Evolutionary conservation across 2,888 invertebrate species (phyloP).

Genomic region (Tanypteryx hageni): DNA sequence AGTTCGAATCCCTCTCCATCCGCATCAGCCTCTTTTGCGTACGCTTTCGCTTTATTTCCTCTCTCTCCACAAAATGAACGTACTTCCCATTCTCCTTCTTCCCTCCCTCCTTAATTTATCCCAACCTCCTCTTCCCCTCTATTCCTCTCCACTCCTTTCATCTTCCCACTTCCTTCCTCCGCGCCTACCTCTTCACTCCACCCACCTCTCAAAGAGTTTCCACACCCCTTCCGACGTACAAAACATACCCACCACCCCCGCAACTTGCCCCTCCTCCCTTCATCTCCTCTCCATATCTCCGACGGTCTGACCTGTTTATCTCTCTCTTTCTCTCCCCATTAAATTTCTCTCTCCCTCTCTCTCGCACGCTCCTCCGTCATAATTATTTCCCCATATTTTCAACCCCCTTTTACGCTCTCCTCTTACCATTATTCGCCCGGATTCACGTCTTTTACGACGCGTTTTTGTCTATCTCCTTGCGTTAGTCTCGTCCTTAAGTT

Average conservation of each 20-base stretch:
- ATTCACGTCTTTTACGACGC: background rate
- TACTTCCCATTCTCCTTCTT: background rate
- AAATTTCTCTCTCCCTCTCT: background rate
- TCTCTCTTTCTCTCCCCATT: background rate
- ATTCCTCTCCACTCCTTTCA: background rate
- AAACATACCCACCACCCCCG: background rate
- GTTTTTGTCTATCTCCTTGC: background rate
- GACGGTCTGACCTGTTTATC: background rate
- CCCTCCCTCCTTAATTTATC: constrained; percentile 26
- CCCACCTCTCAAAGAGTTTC: background rate
- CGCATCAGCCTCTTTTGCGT: too few relatives aligned
- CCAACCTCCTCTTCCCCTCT: too few relatives aligned
- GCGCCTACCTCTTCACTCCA: background rate
- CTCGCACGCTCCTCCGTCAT: background rate
- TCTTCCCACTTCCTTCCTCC: background rate
- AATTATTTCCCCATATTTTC: background rate
- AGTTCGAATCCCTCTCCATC: too few relatives aligned
- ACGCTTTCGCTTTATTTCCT: too few relatives aligned
- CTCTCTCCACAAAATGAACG: too few relatives aligned
- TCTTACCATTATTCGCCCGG: too few relatives aligned
- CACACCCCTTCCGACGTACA: background rate
- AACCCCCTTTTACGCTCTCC: background rate
- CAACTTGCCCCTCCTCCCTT: background rate
- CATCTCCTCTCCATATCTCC: background rate
- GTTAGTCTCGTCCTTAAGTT: background rate